A percentile compares a stretch with the other conserved stretches of the same genome.
phyloP scores from a whole-genome alignment of 2,113 vertebrate species.

The Rhea pennata region DNA sequence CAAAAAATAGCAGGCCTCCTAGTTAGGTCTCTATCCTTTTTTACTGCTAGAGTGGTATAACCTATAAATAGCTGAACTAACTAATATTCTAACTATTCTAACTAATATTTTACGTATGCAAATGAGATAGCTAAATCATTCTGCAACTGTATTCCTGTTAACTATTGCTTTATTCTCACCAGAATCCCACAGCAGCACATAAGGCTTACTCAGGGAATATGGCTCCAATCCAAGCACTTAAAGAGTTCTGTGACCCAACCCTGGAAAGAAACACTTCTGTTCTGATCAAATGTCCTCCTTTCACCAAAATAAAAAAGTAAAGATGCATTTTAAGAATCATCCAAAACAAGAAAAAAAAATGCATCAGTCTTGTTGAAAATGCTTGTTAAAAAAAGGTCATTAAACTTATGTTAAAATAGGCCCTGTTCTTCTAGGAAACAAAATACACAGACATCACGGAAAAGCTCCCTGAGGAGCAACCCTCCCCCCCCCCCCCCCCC shows the following conservation, averaged over 20 bases:
- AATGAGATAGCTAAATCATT: not conserved
- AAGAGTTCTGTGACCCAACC: too few species aligned
- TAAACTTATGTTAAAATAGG: too few species aligned
- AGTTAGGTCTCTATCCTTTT: not conserved
- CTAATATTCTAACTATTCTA: not conserved
- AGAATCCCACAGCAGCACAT: not conserved
- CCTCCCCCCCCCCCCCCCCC: too few species aligned
- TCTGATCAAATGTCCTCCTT: not conserved
- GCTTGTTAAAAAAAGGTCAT: not conserved
- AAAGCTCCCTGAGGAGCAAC: too few species aligned
- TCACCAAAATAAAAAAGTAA: not conserved
- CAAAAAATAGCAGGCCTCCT: not conserved
- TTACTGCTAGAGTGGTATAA: not conserved
- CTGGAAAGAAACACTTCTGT: too few species aligned
- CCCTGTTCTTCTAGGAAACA: not conserved
- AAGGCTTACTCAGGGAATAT: not conserved
- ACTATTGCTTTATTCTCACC: not conserved
- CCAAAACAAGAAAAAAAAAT: not conserved
- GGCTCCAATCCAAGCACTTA: not conserved
- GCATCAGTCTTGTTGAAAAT: not conserved
- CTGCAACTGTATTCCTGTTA: not conserved
- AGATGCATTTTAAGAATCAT: not conserved
- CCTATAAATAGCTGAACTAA: not conserved
- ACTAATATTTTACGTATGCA: not conserved
- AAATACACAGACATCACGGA: too few species aligned